Conservation (phyloP, 1,140 invertebrate genomes). For the Mycetomoellerius zeteki region DNA sequence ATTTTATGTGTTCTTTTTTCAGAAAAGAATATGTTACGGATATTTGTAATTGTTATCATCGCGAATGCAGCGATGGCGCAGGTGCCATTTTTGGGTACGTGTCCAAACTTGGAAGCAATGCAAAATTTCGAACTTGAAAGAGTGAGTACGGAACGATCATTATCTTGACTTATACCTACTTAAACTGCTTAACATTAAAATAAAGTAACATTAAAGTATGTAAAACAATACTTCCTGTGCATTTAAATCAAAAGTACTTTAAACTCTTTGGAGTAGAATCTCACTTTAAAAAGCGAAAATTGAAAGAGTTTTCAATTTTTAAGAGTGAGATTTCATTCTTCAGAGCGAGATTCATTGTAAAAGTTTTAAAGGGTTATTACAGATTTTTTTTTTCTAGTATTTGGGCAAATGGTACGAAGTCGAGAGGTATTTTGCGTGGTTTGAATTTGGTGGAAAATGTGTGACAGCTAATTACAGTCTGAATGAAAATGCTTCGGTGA, state of each 20-base stretch:
- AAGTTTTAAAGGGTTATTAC: background rate
- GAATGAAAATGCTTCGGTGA: conserved; percentile 88
- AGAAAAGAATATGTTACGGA: conserved; percentile 49
- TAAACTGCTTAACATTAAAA: background rate
- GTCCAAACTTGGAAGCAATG: conserved; percentile 89
- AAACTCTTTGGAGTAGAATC: too few relatives aligned
- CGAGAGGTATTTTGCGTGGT: conserved; percentile 92
- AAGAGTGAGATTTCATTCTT: too few relatives aligned
- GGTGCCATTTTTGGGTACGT: conserved; percentile 89
- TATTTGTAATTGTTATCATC: conserved; percentile 52
- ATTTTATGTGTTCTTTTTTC: background rate
- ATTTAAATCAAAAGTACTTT: background rate
- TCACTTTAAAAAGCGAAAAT: too few relatives aligned
- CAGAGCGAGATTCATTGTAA: too few relatives aligned
- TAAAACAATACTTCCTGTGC: background rate
- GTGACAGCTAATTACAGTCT: conserved; percentile 90
- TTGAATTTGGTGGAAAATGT: conserved; percentile 92
- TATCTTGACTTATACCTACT: background rate
- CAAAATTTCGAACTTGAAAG: conserved; percentile 87
- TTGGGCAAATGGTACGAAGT: conserved; percentile 93
- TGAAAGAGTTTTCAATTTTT: too few relatives aligned
- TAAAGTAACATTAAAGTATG: background rate
- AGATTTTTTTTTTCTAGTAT: conserved; percentile 87
- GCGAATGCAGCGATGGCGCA: conserved; percentile 83
- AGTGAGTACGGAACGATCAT: conserved; percentile 83